phyloP scores from a whole-genome alignment of 2,888 invertebrate species.

The Leptopterna dolabrata region DNA sequence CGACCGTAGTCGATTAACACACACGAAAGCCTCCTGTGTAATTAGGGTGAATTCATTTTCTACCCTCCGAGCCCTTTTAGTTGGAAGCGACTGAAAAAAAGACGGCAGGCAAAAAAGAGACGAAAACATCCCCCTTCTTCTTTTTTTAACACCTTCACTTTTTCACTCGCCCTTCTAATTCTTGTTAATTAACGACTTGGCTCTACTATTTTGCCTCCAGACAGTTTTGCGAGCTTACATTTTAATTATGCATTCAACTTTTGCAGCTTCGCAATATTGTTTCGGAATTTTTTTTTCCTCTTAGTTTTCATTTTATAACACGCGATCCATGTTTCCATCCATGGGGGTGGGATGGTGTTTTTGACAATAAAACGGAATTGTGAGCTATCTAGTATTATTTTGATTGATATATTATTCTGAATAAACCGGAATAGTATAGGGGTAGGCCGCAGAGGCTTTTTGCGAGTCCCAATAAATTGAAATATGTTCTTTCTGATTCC shows the following conservation, averaged over 20 bases:
- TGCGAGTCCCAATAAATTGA: too few species aligned
- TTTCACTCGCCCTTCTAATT: conserved; percentile 46
- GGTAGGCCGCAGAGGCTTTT: too few species aligned
- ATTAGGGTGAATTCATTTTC: conserved; percentile 57
- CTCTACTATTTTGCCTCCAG: conserved; percentile 15
- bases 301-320: neutral
- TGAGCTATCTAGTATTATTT: too few species aligned
- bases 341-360: neutral
- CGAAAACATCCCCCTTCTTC: neutral
- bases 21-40: conserved; percentile 16
- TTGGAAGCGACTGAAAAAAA: conserved; percentile 14
- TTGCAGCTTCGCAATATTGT: conserved; percentile 11
- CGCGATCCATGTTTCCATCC: neutral
- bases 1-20: neutral
- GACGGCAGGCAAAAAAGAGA: neutral
- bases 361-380: neutral
- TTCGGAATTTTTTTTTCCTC: neutral
- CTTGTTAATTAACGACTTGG: conserved; percentile 54
- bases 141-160: conserved; percentile 9
- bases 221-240: conserved; percentile 18
- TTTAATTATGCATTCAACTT: conserved; percentile 27
- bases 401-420: too few species aligned
- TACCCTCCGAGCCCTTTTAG: neutral
- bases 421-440: too few species aligned
- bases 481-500: too few species aligned